A percentile compares a stretch with the other conserved stretches of the same genome.
phyloP scores from a whole-genome alignment of 2,797 vertebrate species.

The Limosa lapponica region DNA sequence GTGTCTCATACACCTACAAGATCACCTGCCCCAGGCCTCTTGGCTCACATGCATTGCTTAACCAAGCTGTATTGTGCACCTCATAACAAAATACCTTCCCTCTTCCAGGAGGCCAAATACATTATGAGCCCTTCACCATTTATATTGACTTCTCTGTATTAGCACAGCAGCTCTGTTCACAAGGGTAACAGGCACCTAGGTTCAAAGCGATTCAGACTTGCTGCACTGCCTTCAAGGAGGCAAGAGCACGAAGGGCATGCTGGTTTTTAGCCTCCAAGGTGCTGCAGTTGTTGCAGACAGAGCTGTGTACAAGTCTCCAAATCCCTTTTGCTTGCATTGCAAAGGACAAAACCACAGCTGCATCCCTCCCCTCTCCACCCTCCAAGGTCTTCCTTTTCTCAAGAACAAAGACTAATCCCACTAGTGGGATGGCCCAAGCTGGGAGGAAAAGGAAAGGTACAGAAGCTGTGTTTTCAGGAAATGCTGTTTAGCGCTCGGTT shows the following conservation, averaged over 20 bases:
- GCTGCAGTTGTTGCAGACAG: not conserved
- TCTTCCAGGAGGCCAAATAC: not conserved
- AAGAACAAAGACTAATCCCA: not conserved
- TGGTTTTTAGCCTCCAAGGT: not conserved
- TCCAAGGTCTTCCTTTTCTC: not conserved
- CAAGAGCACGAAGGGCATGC: not conserved
- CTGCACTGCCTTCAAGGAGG: not conserved
- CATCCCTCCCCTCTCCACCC: not conserved
- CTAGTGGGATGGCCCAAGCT: not conserved
- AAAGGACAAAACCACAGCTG: not conserved
- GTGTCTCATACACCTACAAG: not conserved
- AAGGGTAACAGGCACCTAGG: not conserved
- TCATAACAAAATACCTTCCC: not conserved
- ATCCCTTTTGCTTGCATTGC: not conserved
- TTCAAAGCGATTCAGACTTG: not conserved
- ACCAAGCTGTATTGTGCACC: not conserved
- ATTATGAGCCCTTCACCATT: not conserved
- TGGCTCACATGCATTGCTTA: not conserved
- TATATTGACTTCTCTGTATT: not conserved
- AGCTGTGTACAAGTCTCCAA: not conserved
- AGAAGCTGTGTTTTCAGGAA: not conserved
- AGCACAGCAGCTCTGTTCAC: not conserved
- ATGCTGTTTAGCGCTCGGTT: not conserved
- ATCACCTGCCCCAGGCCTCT: not conserved
- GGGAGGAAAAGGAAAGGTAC: not conserved